Evolutionary conservation across 2,113 vertebrate species (phyloP).

Genomic region (Eretmochelys imbricata): DNA sequence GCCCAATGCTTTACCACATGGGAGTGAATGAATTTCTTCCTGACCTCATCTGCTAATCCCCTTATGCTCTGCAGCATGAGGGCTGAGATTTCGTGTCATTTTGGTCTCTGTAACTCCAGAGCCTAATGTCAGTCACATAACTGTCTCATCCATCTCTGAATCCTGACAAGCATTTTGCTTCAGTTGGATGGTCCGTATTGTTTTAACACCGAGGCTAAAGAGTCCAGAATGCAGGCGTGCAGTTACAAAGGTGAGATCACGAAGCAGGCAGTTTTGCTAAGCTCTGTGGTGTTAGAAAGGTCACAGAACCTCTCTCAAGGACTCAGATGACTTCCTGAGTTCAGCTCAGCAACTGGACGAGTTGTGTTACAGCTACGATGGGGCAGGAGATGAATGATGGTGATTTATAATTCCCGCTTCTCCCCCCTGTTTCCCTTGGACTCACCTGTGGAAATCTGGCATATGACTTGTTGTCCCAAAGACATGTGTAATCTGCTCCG

Average conservation of each 20-base stretch:
- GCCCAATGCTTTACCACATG: not conserved
- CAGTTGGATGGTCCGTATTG: not conserved
- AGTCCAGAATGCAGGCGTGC: not conserved
- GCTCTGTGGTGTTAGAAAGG: not conserved
- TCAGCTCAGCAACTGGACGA: not conserved
- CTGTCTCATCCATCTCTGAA: not conserved
- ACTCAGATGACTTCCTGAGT: not conserved
- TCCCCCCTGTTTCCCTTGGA: not conserved
- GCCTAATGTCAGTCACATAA: not conserved
- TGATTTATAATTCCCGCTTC: not conserved
- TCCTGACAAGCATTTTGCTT: not conserved
- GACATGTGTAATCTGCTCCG: not conserved
- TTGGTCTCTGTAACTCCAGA: not conserved
- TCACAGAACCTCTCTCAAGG: not conserved
- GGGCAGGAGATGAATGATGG: not conserved
- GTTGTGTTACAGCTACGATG: not conserved
- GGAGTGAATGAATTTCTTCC: not conserved
- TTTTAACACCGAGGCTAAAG: not conserved
- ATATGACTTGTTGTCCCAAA: not conserved
- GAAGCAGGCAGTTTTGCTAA: not conserved
- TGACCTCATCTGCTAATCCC: not conserved
- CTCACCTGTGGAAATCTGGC: not conserved
- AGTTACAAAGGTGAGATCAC: not conserved
- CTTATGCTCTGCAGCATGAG: not conserved
- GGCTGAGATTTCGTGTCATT: not conserved